phyloP scores from a whole-genome alignment of 2,797 vertebrate genomes.

The Molossus molossus region DNA sequence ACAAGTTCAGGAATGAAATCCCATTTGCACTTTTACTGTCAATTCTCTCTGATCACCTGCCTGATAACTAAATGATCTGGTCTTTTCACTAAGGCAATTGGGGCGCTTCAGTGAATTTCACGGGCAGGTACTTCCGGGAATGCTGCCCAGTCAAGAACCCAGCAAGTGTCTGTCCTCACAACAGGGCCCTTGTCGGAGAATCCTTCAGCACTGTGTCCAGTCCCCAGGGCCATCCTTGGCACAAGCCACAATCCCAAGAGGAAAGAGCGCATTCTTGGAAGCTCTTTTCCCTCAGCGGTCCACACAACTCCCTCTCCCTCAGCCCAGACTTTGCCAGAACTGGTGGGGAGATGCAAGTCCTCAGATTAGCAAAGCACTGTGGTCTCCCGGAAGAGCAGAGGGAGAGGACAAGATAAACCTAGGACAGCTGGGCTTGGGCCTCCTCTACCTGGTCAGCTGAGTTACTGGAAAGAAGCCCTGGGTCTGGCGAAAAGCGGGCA shows the following conservation, averaged over 20 bases:
- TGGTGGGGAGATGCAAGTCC: not conserved
- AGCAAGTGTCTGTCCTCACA: not conserved
- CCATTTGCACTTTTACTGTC: not conserved
- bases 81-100: slow-evolving; percentile 9
- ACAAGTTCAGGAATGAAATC: not conserved
- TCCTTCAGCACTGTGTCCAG: not conserved
- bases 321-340: not conserved
- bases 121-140: not conserved
- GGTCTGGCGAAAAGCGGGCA: not conserved
- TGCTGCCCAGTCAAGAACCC: not conserved
- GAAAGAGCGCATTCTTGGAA: not conserved
- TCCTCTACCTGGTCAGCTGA: not conserved
- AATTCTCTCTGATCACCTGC: not conserved
- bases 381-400: not conserved
- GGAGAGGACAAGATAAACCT: not conserved
- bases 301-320: not conserved
- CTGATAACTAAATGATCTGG: not conserved
- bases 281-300: not conserved
- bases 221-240: not conserved
- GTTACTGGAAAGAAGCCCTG: not conserved
- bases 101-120: not conserved
- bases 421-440: not conserved
- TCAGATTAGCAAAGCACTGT: not conserved
- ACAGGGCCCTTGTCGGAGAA: not conserved
- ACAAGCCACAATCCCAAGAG: not conserved